These are phyloP conservation scores for Platynereis dumerilii DNA, from an alignment of 2,888 invertebrate genomes.

Conservation along the genomic window DNA sequence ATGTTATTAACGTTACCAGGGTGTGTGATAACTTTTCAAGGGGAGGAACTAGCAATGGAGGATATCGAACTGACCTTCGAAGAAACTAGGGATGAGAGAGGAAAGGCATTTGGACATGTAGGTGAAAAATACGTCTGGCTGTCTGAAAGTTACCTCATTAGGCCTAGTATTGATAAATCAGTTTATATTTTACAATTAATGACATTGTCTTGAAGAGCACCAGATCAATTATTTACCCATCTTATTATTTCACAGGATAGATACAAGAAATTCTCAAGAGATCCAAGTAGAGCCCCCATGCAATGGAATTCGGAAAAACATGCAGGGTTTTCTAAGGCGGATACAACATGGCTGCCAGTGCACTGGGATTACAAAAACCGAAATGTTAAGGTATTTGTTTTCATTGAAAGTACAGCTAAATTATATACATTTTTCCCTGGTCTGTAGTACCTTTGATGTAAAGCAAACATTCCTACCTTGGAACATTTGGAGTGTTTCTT, in stretches of 20 bases:
- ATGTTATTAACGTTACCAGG: slow-evolving; percentile 82
- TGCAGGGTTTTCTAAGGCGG: slow-evolving; percentile 50
- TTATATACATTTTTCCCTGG: no score
- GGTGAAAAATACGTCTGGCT: no score
- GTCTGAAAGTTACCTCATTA: no score
- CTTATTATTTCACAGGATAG: slow-evolving; percentile 20
- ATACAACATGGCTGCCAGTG: slow-evolving; percentile 48
- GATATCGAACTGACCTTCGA: slow-evolving; percentile 63
- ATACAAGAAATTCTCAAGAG: slow-evolving; percentile 45
- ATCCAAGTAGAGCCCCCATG: slow-evolving; percentile 58
- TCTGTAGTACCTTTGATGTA: no score
- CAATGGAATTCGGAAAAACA: slow-evolving; percentile 51
- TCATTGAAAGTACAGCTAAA: no score
- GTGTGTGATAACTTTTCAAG: slow-evolving; percentile 84
- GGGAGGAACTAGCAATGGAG: slow-evolving; percentile 85
- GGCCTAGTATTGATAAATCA: no score
- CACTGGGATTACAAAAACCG: slow-evolving; percentile 37
- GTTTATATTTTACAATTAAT: no score
- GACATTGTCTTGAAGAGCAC: no score
- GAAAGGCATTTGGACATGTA: slow-evolving; percentile 37
- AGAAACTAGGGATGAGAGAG: slow-evolving; percentile 49
- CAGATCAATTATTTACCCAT: no score
- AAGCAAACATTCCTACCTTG: no score
- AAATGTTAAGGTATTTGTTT: slow-evolving; percentile 47
- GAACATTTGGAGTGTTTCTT: no score